Percentiles rank a stretch among this genome's conserved stretches.
These are phyloP conservation scores for Crepidodera aurea DNA, from an alignment of 2,888 invertebrate species.

Conservation along the genomic window DNA sequence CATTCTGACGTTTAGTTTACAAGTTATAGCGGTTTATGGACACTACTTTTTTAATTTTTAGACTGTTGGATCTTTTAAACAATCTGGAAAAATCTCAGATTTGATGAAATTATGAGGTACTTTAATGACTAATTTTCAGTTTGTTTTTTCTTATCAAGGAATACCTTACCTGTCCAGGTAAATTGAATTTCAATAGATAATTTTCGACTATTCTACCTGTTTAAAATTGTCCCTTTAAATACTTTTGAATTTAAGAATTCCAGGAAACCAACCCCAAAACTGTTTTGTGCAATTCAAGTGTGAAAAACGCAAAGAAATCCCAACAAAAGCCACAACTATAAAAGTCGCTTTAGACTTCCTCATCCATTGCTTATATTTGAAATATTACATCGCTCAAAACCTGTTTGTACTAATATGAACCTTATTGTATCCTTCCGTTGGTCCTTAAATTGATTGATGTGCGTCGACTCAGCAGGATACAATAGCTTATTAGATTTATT, in stretches of 20 bases:
- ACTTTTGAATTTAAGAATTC: constrained; percentile 34
- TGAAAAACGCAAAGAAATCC: constrained; percentile 48
- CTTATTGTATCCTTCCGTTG: constrained; percentile 1
- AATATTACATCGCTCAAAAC: constrained; percentile 15
- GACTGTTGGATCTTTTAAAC: too few relatives aligned
- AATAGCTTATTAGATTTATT: constrained; percentile 35
- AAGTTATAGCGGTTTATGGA: too few relatives aligned
- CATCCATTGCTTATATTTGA: constrained; percentile 25
- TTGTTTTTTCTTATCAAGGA: too few relatives aligned
- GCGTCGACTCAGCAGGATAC: constrained; percentile 28
- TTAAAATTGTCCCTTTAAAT: constrained; percentile 23
- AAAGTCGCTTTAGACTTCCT: constrained; percentile 29
- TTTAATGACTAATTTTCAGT: too few relatives aligned
- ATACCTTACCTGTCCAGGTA: not conserved
- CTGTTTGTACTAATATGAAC: not conserved
- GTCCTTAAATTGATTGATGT: too few relatives aligned
- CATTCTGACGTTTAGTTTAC: too few relatives aligned
- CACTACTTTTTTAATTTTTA: too few relatives aligned
- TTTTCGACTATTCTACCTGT: constrained; percentile 17
- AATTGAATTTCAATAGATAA: not conserved
- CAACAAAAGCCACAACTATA: constrained; percentile 45
- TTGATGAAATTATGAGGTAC: too few relatives aligned
- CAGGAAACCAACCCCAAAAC: constrained; percentile 31
- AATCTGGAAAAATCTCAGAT: too few relatives aligned
- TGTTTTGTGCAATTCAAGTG: constrained; percentile 54